phyloP scores from a whole-genome alignment of 2,113 vertebrate species.

The Myrmecophaga tridactyla region DNA sequence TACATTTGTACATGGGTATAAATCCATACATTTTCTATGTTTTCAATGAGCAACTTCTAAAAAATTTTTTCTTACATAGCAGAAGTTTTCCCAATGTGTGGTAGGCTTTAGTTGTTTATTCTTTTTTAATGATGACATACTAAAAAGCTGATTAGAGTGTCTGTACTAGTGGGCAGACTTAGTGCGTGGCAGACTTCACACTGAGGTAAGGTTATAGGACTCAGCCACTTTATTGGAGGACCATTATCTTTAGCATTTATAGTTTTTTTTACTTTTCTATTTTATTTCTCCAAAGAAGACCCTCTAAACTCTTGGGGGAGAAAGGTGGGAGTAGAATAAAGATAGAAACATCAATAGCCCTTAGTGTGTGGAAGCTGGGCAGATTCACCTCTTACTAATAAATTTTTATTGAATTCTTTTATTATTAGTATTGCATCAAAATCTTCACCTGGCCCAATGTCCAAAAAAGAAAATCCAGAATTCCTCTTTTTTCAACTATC shows the following conservation, averaged over 20 bases:
- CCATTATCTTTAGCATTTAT: neutral
- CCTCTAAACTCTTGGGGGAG: neutral
- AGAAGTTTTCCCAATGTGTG: neutral
- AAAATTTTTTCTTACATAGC: neutral
- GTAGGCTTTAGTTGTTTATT: neutral
- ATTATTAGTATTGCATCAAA: neutral
- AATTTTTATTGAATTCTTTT: slow-evolving; percentile 3
- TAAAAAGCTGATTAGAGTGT: neutral
- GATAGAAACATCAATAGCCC: neutral
- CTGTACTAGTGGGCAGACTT: neutral
- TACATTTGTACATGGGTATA: neutral
- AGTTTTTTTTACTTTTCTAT: neutral
- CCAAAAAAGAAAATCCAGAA: neutral
- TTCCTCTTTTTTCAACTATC: neutral
- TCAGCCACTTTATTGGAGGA: neutral
- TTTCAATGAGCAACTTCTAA: neutral
- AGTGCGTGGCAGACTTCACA: neutral
- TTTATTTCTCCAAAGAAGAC: neutral
- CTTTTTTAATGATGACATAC: neutral
- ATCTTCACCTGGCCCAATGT: neutral
- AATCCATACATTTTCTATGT: neutral
- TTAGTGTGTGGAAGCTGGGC: neutral
- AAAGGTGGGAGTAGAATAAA: neutral
- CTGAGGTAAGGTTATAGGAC: neutral
- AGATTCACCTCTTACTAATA: neutral